A percentile compares a stretch with the other conserved stretches of the same genome.
Conservation (phyloP, 1,140 invertebrate genomes). For the Acarapis woodi region DNA sequence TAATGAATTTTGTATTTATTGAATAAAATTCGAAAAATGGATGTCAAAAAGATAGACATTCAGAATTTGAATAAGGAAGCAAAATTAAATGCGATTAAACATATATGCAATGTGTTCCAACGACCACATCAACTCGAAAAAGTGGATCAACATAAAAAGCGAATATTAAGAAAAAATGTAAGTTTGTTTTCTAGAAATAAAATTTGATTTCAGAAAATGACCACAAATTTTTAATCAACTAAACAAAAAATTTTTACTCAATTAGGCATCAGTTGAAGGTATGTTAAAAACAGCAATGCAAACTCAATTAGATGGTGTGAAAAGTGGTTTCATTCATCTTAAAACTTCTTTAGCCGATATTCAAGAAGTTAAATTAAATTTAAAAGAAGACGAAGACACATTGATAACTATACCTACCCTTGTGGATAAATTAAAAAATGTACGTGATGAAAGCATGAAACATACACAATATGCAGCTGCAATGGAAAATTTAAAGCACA, state of each 20-base stretch:
- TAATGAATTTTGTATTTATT: too few relatives aligned
- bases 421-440: constrained; percentile 41
- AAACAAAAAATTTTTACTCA: not conserved
- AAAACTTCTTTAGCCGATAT: constrained; percentile 53
- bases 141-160: constrained; percentile 51
- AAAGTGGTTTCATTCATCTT: constrained; percentile 67
- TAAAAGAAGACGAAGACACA: constrained; percentile 28
- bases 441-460: constrained; percentile 66
- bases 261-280: constrained; percentile 69
- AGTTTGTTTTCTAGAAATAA: constrained; percentile 2
- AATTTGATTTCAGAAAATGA: constrained; percentile 2
- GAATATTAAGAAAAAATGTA: constrained; percentile 25
- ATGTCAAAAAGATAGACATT: constrained; percentile 27
- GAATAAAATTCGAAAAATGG: too few relatives aligned
- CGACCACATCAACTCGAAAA: constrained; percentile 78
- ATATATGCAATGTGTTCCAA: constrained; percentile 76
- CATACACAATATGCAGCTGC: constrained; percentile 78
- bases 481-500: constrained; percentile 90
- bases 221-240: constrained; percentile 1
- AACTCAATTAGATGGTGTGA: constrained; percentile 81
- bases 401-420: constrained; percentile 36
- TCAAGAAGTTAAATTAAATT: constrained; percentile 29
- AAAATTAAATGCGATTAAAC: constrained; percentile 47
- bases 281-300: constrained; percentile 95
- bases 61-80: constrained; percentile 45